These are phyloP conservation scores for Nematolebias whitei DNA, from an alignment of 2,113 vertebrate species.

Conservation along the genomic window DNA sequence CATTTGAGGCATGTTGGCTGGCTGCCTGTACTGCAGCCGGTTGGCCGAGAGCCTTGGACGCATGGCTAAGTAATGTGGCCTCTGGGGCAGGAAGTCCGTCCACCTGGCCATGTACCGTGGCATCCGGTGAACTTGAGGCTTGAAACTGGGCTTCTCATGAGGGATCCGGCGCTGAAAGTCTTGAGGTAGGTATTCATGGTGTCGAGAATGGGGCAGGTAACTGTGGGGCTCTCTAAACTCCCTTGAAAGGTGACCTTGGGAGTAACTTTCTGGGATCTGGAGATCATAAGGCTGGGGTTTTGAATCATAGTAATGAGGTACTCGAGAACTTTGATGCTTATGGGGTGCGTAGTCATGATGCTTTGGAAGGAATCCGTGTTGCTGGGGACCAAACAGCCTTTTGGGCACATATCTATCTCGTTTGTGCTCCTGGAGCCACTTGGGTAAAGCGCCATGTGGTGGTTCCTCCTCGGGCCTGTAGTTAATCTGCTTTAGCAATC, in stretches of 20 bases:
- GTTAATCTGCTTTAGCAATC: neutral
- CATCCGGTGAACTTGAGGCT: neutral
- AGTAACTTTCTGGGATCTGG: too few relatives aligned
- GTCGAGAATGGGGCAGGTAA: neutral
- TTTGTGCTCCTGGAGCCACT: neutral
- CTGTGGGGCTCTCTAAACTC: neutral
- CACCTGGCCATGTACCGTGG: neutral
- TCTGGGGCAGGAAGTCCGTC: neutral
- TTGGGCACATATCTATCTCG: neutral
- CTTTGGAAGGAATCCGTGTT: neutral
- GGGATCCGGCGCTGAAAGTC: neutral
- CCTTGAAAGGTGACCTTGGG: neutral
- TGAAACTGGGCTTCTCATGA: neutral
- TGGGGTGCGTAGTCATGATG: neutral
- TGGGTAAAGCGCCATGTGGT: neutral
- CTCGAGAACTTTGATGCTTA: neutral
- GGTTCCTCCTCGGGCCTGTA: neutral
- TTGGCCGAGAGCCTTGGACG: neutral
- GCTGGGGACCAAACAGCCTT: neutral
- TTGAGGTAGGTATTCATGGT: neutral
- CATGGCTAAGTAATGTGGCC: neutral
- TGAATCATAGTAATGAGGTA: neutral
- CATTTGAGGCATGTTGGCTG: neutral
- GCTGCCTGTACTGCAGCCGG: neutral
- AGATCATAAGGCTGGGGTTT: neutral